These are phyloP conservation scores for Bovichtus variegatus DNA, from an alignment of 2,797 vertebrate species.

Conservation along the genomic window DNA sequence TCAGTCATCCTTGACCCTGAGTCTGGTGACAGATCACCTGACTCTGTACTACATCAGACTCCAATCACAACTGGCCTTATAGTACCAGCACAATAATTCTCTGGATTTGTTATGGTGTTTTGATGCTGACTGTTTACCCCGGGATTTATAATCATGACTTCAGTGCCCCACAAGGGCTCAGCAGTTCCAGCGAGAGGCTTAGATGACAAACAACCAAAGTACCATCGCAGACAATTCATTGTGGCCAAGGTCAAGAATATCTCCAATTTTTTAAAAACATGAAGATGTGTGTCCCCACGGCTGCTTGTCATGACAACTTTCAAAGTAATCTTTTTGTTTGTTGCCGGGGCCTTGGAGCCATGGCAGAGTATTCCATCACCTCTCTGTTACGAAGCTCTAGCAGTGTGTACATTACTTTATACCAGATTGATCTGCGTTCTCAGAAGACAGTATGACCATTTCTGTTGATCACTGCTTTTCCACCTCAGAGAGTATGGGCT, in stretches of 20 bases:
- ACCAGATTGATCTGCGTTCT: conserved; percentile 51
- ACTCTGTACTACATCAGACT: conserved; percentile 56
- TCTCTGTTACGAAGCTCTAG: conserved; percentile 33
- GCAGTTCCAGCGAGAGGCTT: conserved; percentile 43
- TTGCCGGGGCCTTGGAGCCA: conserved; percentile 38
- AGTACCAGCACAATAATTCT: conserved; percentile 44
- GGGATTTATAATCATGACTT: conserved; percentile 74
- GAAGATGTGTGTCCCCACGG: conserved; percentile 26
- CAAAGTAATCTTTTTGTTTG: conserved; percentile 38
- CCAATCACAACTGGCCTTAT: conserved; percentile 54
- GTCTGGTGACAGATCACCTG: conserved; percentile 40
- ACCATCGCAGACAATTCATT: conserved; percentile 60
- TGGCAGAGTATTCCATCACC: conserved; percentile 46
- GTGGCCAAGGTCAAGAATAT: conserved; percentile 67
- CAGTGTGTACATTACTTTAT: conserved; percentile 59
- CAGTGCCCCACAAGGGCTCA: conserved; percentile 40
- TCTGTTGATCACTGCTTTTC: conserved; percentile 72
- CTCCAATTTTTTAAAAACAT: conserved; percentile 44
- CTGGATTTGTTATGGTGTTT: conserved; percentile 61
- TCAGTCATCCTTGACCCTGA: conserved; percentile 64
- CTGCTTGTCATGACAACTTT: conserved; percentile 36
- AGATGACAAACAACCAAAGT: conserved; percentile 60
- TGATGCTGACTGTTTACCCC: conserved; percentile 62
- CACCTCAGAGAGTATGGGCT: conserved; percentile 54
- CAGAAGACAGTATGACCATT: conserved; percentile 56